A percentile compares a stretch with the other conserved stretches of the same genome.
phyloP scores from a whole-genome alignment of 2,888 invertebrate species.

The Lissonota sp. region DNA sequence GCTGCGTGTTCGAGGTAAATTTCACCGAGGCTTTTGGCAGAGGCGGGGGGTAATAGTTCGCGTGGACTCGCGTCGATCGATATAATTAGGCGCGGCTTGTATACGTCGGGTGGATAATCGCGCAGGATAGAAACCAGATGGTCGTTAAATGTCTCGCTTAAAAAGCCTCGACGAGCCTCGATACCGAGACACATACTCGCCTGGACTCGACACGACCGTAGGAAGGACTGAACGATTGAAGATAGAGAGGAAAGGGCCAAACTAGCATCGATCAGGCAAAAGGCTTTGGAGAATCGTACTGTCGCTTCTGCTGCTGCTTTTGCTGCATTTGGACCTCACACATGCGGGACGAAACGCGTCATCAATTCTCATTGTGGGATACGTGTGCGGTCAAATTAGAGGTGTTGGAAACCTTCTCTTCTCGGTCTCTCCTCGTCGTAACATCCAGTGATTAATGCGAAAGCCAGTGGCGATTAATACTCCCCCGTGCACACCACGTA shows the following conservation, averaged over 20 bases:
- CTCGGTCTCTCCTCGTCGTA: slow-evolving; percentile 54
- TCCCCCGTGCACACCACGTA: slow-evolving; percentile 4
- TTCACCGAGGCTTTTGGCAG: slow-evolving; percentile 44
- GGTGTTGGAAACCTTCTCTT: slow-evolving; percentile 70
- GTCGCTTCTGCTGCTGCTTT: slow-evolving; percentile 22
- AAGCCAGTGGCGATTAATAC: slow-evolving; percentile 66
- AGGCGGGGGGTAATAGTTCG: slow-evolving; percentile 9
- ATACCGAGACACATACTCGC: slow-evolving; percentile 42
- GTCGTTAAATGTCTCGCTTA: slow-evolving; percentile 57
- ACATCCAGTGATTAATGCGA: slow-evolving; percentile 76
- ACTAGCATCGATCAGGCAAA: slow-evolving; percentile 47
- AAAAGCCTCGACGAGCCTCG: slow-evolving; percentile 53
- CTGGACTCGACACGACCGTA: not conserved
- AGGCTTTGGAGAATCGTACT: slow-evolving; percentile 37
- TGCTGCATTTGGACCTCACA: slow-evolving; percentile 67
- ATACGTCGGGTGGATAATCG: slow-evolving; percentile 55
- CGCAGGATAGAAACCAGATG: slow-evolving; percentile 56
- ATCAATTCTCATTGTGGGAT: slow-evolving; percentile 80
- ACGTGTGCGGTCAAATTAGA: slow-evolving; percentile 77
- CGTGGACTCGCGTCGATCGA: slow-evolving; percentile 55
- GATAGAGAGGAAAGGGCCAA: slow-evolving; percentile 47
- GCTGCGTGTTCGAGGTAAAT: slow-evolving; percentile 56
- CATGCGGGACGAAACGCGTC: slow-evolving; percentile 76
- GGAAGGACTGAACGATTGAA: slow-evolving; percentile 31
- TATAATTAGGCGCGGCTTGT: slow-evolving; percentile 61